phyloP scores from a whole-genome alignment of 2,888 invertebrate genomes.

The Protodeltote pygarga region DNA sequence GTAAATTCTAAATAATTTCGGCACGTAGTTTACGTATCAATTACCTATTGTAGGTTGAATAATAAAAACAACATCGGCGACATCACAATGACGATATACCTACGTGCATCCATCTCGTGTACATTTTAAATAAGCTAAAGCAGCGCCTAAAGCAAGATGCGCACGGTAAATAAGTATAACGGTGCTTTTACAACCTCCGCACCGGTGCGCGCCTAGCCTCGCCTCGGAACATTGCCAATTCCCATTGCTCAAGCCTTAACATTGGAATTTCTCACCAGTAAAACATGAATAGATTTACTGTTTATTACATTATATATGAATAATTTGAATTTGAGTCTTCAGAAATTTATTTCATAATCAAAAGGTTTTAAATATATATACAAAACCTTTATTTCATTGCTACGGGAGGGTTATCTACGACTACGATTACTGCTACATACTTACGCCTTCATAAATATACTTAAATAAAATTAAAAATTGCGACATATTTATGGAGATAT shows the following conservation, averaged over 20 bases:
- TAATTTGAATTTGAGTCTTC: conserved; percentile 40
- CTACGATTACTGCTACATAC: not conserved
- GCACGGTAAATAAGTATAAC: conserved; percentile 85
- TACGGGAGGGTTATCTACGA: conserved; percentile 11
- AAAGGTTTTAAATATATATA: conserved; percentile 36
- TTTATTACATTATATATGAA: conserved; percentile 62
- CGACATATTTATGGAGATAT: too few species aligned
- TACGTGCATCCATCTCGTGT: conserved; percentile 43
- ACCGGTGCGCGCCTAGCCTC: conserved; percentile 71
- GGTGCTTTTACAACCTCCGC: conserved; percentile 82
- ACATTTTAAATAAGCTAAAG: conserved; percentile 71
- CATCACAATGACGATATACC: conserved; percentile 7
- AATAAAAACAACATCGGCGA: conserved; percentile 4
- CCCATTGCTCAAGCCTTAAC: conserved; percentile 80
- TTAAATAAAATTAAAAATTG: too few species aligned
- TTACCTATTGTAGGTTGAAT: conserved; percentile 12
- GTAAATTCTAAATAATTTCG: too few species aligned
- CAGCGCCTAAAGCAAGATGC: conserved; percentile 80
- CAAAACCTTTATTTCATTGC: conserved; percentile 61
- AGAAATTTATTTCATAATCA: conserved; percentile 43
- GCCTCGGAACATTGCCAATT: conserved; percentile 84
- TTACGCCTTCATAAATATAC: too few species aligned
- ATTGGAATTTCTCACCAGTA: conserved; percentile 83
- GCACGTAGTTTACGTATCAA: not conserved
- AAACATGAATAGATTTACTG: conserved; percentile 77